Evolutionary conservation across 2,888 invertebrate species (phyloP), one percentile per base, ranked within the genome.

Genomic region (Euclidia mi): DNA sequence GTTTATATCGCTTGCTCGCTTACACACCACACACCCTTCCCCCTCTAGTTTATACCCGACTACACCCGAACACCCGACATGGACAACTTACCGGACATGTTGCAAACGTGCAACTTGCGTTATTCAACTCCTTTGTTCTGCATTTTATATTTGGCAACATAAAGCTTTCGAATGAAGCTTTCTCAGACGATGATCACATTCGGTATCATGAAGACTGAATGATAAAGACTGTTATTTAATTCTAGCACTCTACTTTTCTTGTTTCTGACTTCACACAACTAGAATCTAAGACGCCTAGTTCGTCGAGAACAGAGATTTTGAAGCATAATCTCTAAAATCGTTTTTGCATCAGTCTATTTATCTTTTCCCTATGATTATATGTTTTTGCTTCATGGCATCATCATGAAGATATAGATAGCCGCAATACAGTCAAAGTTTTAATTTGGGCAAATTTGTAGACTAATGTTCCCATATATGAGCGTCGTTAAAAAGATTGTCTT

Each of bases 1-100:
- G 43, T 20, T 49, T 68, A 67, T 85, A 74, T 84, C 81, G 78
- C 87, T 81, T 69, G 64, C 90, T 87, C 87, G 81, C 90, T 90
- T 83, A 74, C 87, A 83, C 87, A 71, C 68, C 61, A 55, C 53
- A 71, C 72, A 76, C 78, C 78, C 72, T 79, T 78, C 75, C 64
- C 76, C 56, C 71, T 76, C 74, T 59, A 12, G 14, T 35, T 65
- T 66, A 65, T 61, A 75, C 64, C 70, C 75, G 65, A 35, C 43
- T 43, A 2, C 14, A 42, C 28, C 65, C 62, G 34, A 44, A 17
- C 40, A 41, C 12, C 59, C 55, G 63, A 48, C 65, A 71, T 70
- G 67, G 62, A 61, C 75, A 75, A 66, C 67, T 69, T 69, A 72
- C 56, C 49, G 47, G 53, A 64, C 75, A 65, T 63, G 48, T 60